A percentile compares a stretch with the other conserved stretches of the same genome.
These are phyloP conservation scores for Notolepis coatsorum DNA, from an alignment of 2,797 vertebrate genomes.

Conservation along the genomic window DNA sequence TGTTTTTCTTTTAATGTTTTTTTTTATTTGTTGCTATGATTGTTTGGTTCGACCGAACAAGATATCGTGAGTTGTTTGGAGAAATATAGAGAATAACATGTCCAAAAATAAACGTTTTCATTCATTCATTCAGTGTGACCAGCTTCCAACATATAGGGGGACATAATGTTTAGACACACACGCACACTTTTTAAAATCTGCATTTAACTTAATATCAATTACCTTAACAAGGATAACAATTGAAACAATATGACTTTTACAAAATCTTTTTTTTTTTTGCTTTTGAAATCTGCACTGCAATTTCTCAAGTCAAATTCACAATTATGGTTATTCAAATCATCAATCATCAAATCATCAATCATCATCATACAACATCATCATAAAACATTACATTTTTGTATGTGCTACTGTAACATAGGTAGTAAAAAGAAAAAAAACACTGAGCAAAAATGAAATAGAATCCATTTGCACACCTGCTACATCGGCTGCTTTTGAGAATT, in stretches of 20 bases:
- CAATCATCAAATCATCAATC: conserved; percentile 62
- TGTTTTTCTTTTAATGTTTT: no score
- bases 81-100: no score
- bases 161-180: conserved; percentile 66
- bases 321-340: conserved; percentile 64
- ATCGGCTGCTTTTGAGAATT: conserved; percentile 96
- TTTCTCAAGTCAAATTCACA: conserved; percentile 81
- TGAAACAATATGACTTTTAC: conserved; percentile 61
- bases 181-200: conserved; percentile 75
- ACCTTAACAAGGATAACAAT: conserved; percentile 75
- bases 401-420: conserved; percentile 86
- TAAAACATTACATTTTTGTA: conserved; percentile 75
- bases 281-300: conserved; percentile 84
- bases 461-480: conserved; percentile 98
- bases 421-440: conserved; percentile 74
- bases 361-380: conserved; percentile 64
- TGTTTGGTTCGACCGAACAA: no score
- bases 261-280: conserved; percentile 72
- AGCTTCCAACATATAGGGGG: conserved; percentile 34
- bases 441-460: conserved; percentile 69
- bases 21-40: not conserved
- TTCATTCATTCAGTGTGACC: conserved; percentile 54
- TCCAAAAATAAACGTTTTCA: not conserved
- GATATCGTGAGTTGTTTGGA: no score
- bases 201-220: conserved; percentile 73